phyloP scores from a whole-genome alignment of 2,797 vertebrate genomes.

The Decapterus maruadsi region DNA sequence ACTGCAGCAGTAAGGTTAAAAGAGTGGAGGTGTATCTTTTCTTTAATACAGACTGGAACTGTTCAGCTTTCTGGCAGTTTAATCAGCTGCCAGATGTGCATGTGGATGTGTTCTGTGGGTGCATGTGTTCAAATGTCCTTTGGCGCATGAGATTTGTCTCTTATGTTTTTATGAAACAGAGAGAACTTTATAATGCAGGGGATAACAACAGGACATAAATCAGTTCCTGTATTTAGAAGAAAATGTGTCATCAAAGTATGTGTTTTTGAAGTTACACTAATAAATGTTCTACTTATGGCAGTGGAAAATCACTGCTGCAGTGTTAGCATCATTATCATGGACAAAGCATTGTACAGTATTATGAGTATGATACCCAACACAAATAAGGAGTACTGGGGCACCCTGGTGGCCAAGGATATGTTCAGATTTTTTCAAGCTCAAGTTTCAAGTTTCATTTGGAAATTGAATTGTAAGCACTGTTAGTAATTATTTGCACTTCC shows the following conservation, averaged over 20 bases:
- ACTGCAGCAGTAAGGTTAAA: background rate
- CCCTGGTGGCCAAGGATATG: slow-evolving; percentile 2
- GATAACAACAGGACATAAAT: slow-evolving; percentile 15
- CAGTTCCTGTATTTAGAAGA: slow-evolving; percentile 10
- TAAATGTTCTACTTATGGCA: slow-evolving; percentile 9
- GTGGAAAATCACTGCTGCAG: background rate
- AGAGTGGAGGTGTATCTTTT: slow-evolving; percentile 16
- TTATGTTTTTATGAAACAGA: slow-evolving; percentile 42
- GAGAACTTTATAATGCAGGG: slow-evolving; percentile 28
- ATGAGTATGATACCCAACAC: background rate
- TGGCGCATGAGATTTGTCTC: slow-evolving; percentile 18
- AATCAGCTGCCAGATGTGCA: slow-evolving; percentile 39
- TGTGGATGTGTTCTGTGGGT: slow-evolving; percentile 17
- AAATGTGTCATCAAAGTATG: background rate
- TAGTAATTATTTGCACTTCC: background rate
- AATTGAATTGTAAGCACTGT: background rate
- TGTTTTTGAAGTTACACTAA: slow-evolving; percentile 3
- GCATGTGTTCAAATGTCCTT: slow-evolving; percentile 28
- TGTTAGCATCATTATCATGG: background rate
- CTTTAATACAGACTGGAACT: slow-evolving; percentile 20
- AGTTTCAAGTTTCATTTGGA: background rate
- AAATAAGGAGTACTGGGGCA: slow-evolving; percentile 4
- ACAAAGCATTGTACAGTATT: background rate
- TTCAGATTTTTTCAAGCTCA: background rate
- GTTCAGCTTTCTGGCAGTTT: slow-evolving; percentile 34